Percentiles rank a stretch among this genome's conserved stretches.
Conservation (phyloP, 1,140 invertebrate species). For the Cotesia vestalis region DNA sequence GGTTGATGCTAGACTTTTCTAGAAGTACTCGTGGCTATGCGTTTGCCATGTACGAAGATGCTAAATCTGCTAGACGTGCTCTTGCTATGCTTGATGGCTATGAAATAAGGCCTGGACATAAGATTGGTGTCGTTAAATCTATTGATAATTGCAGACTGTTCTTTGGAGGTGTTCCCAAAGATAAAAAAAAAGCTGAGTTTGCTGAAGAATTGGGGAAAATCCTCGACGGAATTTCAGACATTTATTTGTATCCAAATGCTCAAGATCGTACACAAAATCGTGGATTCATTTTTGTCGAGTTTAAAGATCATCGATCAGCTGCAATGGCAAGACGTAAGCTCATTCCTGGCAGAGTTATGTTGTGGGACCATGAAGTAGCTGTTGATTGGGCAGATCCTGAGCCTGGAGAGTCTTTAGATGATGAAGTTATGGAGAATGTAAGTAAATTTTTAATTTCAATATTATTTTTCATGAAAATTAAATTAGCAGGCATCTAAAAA, state of each 20-base stretch:
- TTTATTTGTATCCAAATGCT: conserved; percentile 80
- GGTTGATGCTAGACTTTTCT: conserved; percentile 85
- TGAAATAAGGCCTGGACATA: conserved; percentile 73
- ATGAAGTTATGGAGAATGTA: conserved; percentile 77
- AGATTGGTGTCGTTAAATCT: conserved; percentile 81
- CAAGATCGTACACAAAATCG: conserved; percentile 75
- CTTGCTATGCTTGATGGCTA: conserved; percentile 74
- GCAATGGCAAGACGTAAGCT: conserved; percentile 83
- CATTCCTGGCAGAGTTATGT: conserved; percentile 74
- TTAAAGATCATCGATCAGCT: conserved; percentile 79
- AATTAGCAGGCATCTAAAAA: too few relatives aligned
- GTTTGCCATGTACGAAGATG: conserved; percentile 78
- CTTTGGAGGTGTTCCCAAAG: conserved; percentile 81
- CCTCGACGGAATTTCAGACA: conserved; percentile 75
- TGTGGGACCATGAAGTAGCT: conserved; percentile 78
- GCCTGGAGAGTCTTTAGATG: conserved; percentile 73
- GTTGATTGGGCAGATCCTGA: conserved; percentile 91
- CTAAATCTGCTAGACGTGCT: conserved; percentile 68
- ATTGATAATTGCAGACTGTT: conserved; percentile 87
- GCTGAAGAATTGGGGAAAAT: conserved; percentile 73
- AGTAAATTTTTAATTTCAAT: conserved; percentile 34
- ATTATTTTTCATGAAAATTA: conserved; percentile 8
- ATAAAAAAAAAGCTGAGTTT: conserved; percentile 76
- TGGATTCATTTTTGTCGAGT: conserved; percentile 90
- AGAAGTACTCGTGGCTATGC: conserved; percentile 83